phyloP scores from a whole-genome alignment of 2,797 vertebrate species.

The Gephyroberyx darwinii region DNA sequence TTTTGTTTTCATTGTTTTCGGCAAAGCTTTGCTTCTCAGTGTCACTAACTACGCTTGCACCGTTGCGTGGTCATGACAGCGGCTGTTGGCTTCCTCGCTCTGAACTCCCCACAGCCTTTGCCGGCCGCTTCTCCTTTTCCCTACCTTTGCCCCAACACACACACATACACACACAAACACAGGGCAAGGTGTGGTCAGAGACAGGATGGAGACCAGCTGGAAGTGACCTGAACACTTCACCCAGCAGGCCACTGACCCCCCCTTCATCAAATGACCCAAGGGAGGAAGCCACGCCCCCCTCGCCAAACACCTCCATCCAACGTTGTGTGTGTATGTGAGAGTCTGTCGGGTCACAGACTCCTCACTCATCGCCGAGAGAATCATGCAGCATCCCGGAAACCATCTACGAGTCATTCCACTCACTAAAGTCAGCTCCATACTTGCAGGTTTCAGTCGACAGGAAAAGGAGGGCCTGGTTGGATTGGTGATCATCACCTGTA shows the following conservation, averaged over 20 bases:
- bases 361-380: conserved; percentile 16
- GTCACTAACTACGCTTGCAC: conserved; percentile 74
- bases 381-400: conserved; percentile 33
- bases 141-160: conserved; percentile 7
- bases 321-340: conserved; percentile 24
- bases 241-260: background rate
- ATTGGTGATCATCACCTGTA: conserved; percentile 29
- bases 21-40: conserved; percentile 80
- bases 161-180: conserved; percentile 2
- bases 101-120: conserved; percentile 18
- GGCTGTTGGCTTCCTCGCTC: conserved; percentile 62
- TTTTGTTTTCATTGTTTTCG: conserved; percentile 68
- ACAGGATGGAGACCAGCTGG: conserved; percentile 62
- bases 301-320: conserved; percentile 17
- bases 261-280: background rate
- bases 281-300: conserved; percentile 1
- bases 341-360: conserved; percentile 3
- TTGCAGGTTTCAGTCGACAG: conserved; percentile 50
- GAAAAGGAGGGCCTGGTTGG: conserved; percentile 16
- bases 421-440: conserved; percentile 32
- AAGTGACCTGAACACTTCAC: background rate
- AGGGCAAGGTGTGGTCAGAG: conserved; percentile 73
- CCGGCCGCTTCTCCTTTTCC: conserved; percentile 14
- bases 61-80: conserved; percentile 39
- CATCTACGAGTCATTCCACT: conserved; percentile 12